Evolutionary conservation across 2,888 invertebrate species (phyloP).

Genomic region (Nemotelus nigrinus): DNA sequence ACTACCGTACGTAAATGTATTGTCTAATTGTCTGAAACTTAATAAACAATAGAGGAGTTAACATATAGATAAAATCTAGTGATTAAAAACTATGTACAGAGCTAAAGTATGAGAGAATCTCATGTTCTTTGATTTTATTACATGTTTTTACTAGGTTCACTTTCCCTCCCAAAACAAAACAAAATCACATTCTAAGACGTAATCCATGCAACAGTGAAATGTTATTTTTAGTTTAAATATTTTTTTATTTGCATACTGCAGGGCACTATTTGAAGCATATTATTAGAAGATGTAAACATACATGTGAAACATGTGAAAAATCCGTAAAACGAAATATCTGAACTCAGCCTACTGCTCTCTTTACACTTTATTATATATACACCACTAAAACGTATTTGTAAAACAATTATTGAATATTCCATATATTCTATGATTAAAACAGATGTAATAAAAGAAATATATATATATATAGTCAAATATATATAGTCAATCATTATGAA

Average conservation of each 20-base stretch:
- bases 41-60: conserved; percentile 33
- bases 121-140: background rate
- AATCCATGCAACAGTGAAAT: too few species aligned
- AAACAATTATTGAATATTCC: conserved; percentile 36
- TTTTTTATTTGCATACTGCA: too few species aligned
- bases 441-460: conserved; percentile 10
- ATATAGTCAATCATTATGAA: conserved; percentile 41
- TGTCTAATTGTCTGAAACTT: conserved; percentile 27
- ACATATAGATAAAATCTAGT: conserved; percentile 17
- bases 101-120: background rate
- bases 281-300: too few species aligned
- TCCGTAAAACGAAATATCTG: background rate
- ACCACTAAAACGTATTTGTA: conserved; percentile 31
- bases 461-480: background rate
- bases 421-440: conserved; percentile 37
- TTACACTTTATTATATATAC: conserved; percentile 16
- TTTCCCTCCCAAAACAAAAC: too few species aligned
- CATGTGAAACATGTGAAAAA: conserved; percentile 1
- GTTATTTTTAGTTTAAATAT: too few species aligned
- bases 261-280: too few species aligned
- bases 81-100: conserved; percentile 18
- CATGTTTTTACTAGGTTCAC: too few species aligned
- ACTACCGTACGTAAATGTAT: conserved; percentile 5
- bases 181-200: too few species aligned
- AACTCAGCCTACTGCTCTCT: conserved; percentile 23